Evolutionary conservation across 2,113 vertebrate species (phyloP).

Genomic region (Ahaetulla prasina): DNA sequence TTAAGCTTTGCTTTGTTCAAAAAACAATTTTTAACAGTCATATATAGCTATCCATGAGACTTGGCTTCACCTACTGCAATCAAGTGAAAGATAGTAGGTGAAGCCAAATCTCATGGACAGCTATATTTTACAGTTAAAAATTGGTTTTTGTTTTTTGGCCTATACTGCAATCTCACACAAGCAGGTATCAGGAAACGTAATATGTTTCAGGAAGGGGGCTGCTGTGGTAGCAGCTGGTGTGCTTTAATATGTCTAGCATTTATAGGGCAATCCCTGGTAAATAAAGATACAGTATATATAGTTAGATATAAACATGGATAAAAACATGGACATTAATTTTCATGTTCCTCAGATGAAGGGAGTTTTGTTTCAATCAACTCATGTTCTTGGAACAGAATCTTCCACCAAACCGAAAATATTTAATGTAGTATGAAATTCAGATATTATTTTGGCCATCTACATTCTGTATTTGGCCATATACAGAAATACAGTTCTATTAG

Average conservation of each 20-base stretch:
- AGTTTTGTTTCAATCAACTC: not conserved
- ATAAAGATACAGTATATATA: not conserved
- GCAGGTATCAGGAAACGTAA: not conserved
- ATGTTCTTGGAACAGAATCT: not conserved
- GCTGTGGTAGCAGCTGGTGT: not conserved
- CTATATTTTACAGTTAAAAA: not conserved
- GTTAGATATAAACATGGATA: not conserved
- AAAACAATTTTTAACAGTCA: not conserved
- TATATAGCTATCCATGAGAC: not conserved
- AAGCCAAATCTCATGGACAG: not conserved
- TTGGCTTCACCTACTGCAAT: not conserved
- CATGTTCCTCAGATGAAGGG: not conserved
- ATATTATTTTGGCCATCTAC: not conserved
- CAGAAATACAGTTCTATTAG: too few relatives aligned
- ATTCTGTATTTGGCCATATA: not conserved
- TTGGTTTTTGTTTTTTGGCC: not conserved
- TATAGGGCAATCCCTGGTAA: not conserved
- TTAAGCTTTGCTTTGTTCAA: not conserved
- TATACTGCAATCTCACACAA: not conserved
- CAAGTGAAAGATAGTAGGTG: not conserved
- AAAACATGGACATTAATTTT: not conserved
- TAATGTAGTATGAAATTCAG: not conserved
- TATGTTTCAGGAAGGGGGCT: not conserved
- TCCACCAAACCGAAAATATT: not conserved
- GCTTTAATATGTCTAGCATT: not conserved